Conservation (phyloP, 1,140 invertebrate species). For the Hyphantria cunea region DNA sequence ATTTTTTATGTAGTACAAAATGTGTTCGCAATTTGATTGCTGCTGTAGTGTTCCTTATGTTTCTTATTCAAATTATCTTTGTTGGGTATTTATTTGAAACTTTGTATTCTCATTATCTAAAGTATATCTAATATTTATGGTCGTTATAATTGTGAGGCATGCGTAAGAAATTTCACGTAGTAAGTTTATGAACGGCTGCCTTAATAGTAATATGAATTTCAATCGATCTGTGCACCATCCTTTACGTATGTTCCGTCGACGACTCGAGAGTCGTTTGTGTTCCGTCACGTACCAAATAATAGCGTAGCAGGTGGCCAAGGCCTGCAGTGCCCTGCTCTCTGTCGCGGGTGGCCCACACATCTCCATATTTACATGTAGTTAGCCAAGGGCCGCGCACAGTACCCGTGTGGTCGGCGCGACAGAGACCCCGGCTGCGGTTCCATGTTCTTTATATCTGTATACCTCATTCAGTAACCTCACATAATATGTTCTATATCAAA, state of each 20-base stretch:
- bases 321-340: slow-evolving; percentile 5
- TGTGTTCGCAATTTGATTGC: slow-evolving; percentile 81
- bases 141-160: slow-evolving; percentile 42
- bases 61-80: slow-evolving; percentile 68
- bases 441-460: slow-evolving; percentile 61
- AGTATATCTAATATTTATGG: slow-evolving; percentile 48
- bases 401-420: slow-evolving; percentile 6
- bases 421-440: slow-evolving; percentile 31
- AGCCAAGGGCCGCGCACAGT: slow-evolving; percentile 2
- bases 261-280: slow-evolving; percentile 33
- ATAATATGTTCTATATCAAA: slow-evolving; percentile 51
- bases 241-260: slow-evolving; percentile 37
- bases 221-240: slow-evolving; percentile 46
- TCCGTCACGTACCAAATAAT: slow-evolving; percentile 72
- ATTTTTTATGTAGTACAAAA: slow-evolving; percentile 81
- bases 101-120: slow-evolving; percentile 65
- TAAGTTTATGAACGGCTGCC: slow-evolving; percentile 54
- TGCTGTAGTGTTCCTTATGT: slow-evolving; percentile 79
- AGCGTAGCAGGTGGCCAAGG: slow-evolving; percentile 54
- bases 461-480: slow-evolving; percentile 76
- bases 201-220: slow-evolving; percentile 55
- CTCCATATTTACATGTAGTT: slow-evolving; percentile 23
- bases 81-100: slow-evolving; percentile 75
- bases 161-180: slow-evolving; percentile 43
- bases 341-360: slow-evolving; percentile 6